Evolutionary conservation across 2,113 vertebrate species (phyloP).

Genomic region (Grammomys surdaster): DNA sequence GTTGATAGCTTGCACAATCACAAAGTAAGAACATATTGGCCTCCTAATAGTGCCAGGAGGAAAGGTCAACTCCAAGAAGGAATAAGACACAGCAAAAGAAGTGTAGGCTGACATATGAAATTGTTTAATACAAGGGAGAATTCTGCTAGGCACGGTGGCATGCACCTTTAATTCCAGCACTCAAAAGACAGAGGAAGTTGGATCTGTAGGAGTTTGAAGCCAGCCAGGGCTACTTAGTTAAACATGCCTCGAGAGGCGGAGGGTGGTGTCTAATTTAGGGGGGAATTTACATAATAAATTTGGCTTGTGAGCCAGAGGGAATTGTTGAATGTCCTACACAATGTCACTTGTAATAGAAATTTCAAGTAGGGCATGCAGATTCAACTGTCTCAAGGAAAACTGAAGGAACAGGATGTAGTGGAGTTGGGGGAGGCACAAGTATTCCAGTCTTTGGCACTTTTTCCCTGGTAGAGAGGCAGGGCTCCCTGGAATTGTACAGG

Average conservation of each 20-base stretch:
- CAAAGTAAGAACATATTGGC: neutral
- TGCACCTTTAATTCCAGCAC: neutral
- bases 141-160: neutral
- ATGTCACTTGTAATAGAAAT: neutral
- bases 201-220: neutral
- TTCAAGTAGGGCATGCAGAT: slow-evolving; percentile 18
- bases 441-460: neutral
- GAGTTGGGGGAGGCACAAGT: neutral
- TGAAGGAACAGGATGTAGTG: neutral
- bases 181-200: neutral
- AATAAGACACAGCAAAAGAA: neutral
- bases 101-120: neutral
- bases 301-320: slow-evolving; percentile 25
- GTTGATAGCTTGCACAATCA: neutral
- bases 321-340: neutral
- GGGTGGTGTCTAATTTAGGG: neutral
- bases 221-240: neutral
- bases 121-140: neutral
- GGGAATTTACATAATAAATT: neutral
- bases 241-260: neutral
- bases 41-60: neutral
- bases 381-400: slow-evolving; percentile 30
- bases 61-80: slow-evolving; percentile 47
- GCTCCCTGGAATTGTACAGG: neutral
- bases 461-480: too few relatives aligned